These are phyloP conservation scores for Ypsolopha sequella DNA, from an alignment of 2,888 invertebrate species.

Conservation along the genomic window DNA sequence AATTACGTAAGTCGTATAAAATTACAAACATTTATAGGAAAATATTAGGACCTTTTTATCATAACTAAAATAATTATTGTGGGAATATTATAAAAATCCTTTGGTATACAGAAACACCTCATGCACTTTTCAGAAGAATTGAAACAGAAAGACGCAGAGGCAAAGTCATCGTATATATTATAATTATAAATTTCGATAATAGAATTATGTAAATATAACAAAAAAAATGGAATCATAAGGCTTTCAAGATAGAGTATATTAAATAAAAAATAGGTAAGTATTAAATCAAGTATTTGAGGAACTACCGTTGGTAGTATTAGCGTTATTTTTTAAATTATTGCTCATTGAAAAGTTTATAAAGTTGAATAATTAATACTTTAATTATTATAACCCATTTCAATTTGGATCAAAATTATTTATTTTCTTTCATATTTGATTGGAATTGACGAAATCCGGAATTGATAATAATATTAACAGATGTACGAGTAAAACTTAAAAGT, in stretches of 20 bases:
- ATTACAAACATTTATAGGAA: background rate
- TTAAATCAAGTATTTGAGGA: background rate
- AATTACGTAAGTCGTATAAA: background rate
- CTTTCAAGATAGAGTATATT: constrained; percentile 1
- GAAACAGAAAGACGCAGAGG: background rate
- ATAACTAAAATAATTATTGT: background rate
- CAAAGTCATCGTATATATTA: background rate
- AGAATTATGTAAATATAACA: background rate
- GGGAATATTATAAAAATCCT: background rate
- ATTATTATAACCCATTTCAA: background rate
- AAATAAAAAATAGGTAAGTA: background rate
- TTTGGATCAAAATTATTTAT: background rate
- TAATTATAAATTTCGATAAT: background rate
- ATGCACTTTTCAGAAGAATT: background rate
- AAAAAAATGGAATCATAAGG: constrained; percentile 4
- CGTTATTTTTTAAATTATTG: background rate
- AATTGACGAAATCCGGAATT: constrained; percentile 2
- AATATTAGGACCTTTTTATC: background rate
- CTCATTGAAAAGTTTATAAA: no score
- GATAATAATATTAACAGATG: background rate
- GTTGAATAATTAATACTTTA: background rate
- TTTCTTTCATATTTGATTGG: background rate
- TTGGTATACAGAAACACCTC: background rate
- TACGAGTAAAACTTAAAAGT: no score
- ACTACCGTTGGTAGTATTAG: no score